Evolutionary conservation across 1,140 invertebrate genomes (phyloP).

Genomic region (Rhyacophila brunnea): DNA sequence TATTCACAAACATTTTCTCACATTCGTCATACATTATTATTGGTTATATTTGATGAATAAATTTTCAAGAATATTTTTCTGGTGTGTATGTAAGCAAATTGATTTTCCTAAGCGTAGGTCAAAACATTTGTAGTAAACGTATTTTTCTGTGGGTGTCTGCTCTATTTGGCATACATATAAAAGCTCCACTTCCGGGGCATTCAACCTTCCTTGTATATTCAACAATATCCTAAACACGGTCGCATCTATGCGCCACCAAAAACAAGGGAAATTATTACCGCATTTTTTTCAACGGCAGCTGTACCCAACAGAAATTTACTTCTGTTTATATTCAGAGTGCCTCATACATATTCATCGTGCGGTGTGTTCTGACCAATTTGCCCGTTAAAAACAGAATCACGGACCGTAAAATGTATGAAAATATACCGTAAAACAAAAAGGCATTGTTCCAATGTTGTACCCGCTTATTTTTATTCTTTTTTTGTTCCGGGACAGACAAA

Average conservation of each 20-base stretch:
- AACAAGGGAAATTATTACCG: slow-evolving; percentile 3
- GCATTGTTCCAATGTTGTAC: slow-evolving; percentile 35
- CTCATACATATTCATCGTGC: slow-evolving; percentile 35
- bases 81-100: too few relatives aligned
- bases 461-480: slow-evolving; percentile 36
- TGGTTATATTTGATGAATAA: too few relatives aligned
- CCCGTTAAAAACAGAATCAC: slow-evolving; percentile 37
- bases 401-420: slow-evolving; percentile 37
- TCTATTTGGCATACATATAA: too few relatives aligned
- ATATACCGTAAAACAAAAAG: slow-evolving; percentile 38
- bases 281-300: slow-evolving; percentile 16
- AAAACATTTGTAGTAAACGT: too few relatives aligned
- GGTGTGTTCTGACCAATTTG: slow-evolving; percentile 37
- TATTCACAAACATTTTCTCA: too few relatives aligned
- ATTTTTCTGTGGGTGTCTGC: too few relatives aligned
- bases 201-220: slow-evolving; percentile 4
- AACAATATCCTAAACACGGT: slow-evolving; percentile 1
- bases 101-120: too few relatives aligned
- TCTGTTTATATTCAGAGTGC: slow-evolving; percentile 32
- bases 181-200: slow-evolving; percentile 15
- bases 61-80: too few relatives aligned
- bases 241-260: background rate
- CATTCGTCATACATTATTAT: too few relatives aligned
- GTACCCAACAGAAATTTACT: slow-evolving; percentile 26
- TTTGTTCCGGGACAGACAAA: slow-evolving; percentile 34